phyloP scores from a whole-genome alignment of 2,888 invertebrate genomes.

The Plebejus melissa region DNA sequence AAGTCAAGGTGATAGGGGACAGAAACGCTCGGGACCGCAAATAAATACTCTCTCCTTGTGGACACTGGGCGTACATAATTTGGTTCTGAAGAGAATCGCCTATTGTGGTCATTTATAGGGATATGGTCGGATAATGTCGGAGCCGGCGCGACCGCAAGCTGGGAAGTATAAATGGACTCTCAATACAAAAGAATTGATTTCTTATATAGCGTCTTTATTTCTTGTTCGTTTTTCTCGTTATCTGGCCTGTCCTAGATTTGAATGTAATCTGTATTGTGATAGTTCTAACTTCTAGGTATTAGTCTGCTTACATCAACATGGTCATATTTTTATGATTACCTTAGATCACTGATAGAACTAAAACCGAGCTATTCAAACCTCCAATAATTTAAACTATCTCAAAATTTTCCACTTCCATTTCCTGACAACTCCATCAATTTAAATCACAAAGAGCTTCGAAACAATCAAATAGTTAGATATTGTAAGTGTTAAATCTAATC shows the following conservation, averaged over 20 bases:
- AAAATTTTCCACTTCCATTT: too few relatives aligned
- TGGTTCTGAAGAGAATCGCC: conserved; percentile 34
- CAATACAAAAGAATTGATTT: conserved; percentile 20
- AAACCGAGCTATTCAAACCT: too few relatives aligned
- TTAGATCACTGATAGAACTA: too few relatives aligned
- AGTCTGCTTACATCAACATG: too few relatives aligned
- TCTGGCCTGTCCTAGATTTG: not conserved
- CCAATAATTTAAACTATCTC: too few relatives aligned
- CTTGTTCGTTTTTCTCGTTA: conserved; percentile 4
- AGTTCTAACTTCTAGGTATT: not conserved
- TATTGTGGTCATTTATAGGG: conserved; percentile 36
- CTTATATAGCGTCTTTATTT: not conserved
- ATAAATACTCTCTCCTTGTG: conserved; percentile 31
- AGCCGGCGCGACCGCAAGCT: not conserved
- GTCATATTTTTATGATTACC: too few relatives aligned
- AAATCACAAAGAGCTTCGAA: not conserved
- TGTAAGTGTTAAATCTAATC: not conserved
- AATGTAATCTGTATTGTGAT: not conserved
- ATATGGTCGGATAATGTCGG: conserved; percentile 18
- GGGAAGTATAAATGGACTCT: conserved; percentile 4
- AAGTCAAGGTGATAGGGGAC: not conserved
- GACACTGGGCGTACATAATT: conserved; percentile 41
- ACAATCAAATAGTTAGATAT: not conserved
- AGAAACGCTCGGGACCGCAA: conserved; percentile 29
- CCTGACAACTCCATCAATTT: too few relatives aligned